Evolutionary conservation across 92 coral and sea anemone species (phyloP), one percentile per base, ranked within the genome.

Genomic region (Epizoanthus ramosus): DNA sequence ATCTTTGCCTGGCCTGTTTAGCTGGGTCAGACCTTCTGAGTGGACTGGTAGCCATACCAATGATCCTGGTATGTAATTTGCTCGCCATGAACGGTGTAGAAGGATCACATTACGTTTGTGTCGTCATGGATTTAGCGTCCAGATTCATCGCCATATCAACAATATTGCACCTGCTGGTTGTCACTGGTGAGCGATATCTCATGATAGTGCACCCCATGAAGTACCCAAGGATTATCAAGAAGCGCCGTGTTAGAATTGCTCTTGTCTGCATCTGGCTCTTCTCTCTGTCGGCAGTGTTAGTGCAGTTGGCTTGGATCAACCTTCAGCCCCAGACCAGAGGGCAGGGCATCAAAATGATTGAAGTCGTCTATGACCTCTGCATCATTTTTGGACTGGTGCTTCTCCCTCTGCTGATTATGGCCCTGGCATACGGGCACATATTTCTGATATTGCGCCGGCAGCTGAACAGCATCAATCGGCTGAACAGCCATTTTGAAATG

Each of bases 131-230:
- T 71, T 74, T 92, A 39, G 93, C 91, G 8, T 89, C 86, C 33
- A 79, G 96, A 18, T 90, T 92, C 54, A 90, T 92, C 12, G 89
- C 96, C 39, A 79, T 92, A 75, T 92, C 96, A 17, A 92, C 91
- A 25, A 91, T 92, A 37, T 70, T 90, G 4, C 96, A 92, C 61
- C 86, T 92, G 25, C 60, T 92, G 52, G 79, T 90, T 52, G 87
- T 92, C 4, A 92, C 96, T 1, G 56, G 86, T 59, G 96, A 92
- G 63, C 85, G 96, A 21, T 92, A 92, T 77, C 81, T 87, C 64
- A 89, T 88, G 83, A 92, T 92, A 39, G 96, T 87, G 12, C 81
- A 81, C 47, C 88, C 95, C 13, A 84, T 86, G 69, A 66, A 74
- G 54, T 52, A 82, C 53, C 68, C 87, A 14, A 81, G 73, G 59